Evolutionary conservation across 2,888 invertebrate species (phyloP).

Genomic region (Drosophila macrospina): DNA sequence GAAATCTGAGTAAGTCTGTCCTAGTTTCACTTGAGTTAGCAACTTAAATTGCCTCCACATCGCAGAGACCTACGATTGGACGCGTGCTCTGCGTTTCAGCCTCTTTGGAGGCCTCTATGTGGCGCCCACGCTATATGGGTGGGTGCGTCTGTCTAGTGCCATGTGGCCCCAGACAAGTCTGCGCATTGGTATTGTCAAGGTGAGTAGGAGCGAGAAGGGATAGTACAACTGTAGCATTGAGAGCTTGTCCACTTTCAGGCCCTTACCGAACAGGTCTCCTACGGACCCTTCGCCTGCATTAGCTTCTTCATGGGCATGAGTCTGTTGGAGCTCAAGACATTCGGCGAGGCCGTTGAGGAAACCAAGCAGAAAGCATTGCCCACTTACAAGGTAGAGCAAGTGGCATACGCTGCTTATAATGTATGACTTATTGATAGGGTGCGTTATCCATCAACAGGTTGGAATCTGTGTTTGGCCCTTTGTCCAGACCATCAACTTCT

Average conservation of each 20-base stretch:
- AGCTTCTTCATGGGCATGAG: constrained; percentile 92
- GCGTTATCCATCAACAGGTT: constrained; percentile 64
- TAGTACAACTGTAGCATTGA: background rate
- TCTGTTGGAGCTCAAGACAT: constrained; percentile 89
- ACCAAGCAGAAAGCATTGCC: constrained; percentile 90
- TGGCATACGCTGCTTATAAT: too few species aligned
- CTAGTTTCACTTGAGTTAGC: constrained; percentile 25
- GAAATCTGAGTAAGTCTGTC: constrained; percentile 87
- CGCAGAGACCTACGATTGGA: constrained; percentile 88
- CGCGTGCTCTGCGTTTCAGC: constrained; percentile 89
- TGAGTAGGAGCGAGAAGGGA: constrained; percentile 40
- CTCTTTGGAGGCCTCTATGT: constrained; percentile 92
- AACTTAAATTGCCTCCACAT: background rate
- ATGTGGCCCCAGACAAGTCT: constrained; percentile 91
- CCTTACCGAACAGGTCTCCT: constrained; percentile 90
- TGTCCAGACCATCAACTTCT: constrained; percentile 91
- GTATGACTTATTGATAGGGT: background rate
- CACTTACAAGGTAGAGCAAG: constrained; percentile 87
- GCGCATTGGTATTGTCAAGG: constrained; percentile 90
- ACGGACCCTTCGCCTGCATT: constrained; percentile 91
- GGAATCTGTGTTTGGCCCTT: constrained; percentile 90
- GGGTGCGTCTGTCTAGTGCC: constrained; percentile 90
- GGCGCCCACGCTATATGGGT: constrained; percentile 92
- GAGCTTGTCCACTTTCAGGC: constrained; percentile 84
- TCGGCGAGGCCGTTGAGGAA: constrained; percentile 88